A percentile compares a stretch with the other conserved stretches of the same genome.
Evolutionary conservation across 2,113 vertebrate genomes (phyloP).

Genomic region (Oxyura jamaicensis): DNA sequence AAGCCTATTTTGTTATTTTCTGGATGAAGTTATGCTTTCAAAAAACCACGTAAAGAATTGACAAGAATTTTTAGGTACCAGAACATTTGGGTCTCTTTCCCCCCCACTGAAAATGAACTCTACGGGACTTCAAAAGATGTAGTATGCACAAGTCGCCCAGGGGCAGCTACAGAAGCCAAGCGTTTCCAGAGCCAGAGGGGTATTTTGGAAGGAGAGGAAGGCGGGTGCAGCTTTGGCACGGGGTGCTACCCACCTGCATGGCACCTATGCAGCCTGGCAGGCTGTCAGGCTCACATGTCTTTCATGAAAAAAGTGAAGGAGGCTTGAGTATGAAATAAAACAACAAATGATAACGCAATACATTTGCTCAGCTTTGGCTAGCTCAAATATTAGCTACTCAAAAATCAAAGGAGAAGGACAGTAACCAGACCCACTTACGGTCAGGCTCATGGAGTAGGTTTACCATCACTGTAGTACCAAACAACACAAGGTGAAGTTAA

Average conservation of each 20-base stretch:
- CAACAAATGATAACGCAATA: rapidly evolving
- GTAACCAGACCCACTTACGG: background rate
- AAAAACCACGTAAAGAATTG: background rate
- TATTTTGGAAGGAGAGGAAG: background rate
- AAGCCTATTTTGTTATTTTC: background rate
- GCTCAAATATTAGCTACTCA: background rate
- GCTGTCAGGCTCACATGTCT: background rate
- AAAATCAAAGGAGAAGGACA: background rate
- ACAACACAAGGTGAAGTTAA: background rate
- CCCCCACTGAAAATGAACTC: background rate
- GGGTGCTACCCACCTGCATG: background rate
- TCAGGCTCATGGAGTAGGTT: background rate
- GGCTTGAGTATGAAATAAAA: background rate
- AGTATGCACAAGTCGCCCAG: background rate
- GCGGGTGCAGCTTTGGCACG: background rate
- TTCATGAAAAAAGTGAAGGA: background rate
- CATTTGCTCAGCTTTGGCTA: background rate
- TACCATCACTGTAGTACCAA: background rate
- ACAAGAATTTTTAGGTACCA: background rate
- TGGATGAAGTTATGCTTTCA: background rate
- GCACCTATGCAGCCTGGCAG: rapidly evolving
- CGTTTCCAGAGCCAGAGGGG: background rate
- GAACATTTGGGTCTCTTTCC: background rate
- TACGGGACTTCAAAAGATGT: background rate
- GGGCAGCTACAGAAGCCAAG: background rate